Evolutionary conservation across 23 tunicate species (phyloP).

Genomic region (Trididemnum miniatum): DNA sequence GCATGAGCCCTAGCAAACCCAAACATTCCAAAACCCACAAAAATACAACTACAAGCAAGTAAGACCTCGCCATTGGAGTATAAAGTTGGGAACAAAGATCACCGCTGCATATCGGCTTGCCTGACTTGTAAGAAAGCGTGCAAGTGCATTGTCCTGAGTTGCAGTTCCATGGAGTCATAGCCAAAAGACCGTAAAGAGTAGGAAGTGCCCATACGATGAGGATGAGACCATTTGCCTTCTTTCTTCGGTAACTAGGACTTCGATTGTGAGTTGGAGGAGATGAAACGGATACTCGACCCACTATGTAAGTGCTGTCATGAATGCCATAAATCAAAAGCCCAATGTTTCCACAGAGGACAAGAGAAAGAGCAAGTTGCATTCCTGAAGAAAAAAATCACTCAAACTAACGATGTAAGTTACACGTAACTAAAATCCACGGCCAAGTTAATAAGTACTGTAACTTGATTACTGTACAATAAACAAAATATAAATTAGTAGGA

Average conservation of each 20-base stretch:
- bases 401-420: no score
- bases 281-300: slow-evolving; percentile 33
- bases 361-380: slow-evolving; percentile 77
- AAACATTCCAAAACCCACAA: slow-evolving; percentile 81
- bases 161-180: slow-evolving; percentile 94
- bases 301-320: slow-evolving; percentile 77
- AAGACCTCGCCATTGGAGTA: slow-evolving; percentile 93
- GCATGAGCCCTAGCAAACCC: slow-evolving; percentile 50
- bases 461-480: no score
- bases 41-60: slow-evolving; percentile 71
- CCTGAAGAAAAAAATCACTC: slow-evolving; percentile 56
- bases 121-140: slow-evolving; percentile 54
- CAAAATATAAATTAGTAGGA: no score
- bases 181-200: slow-evolving; percentile 61
- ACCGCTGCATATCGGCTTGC: slow-evolving; percentile 49
- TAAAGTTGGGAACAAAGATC: slow-evolving; percentile 63
- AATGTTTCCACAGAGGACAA: slow-evolving; percentile 89
- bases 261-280: background rate
- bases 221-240: slow-evolving; percentile 69
- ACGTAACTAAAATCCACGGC: no score
- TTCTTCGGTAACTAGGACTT: slow-evolving; percentile 45
- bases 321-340: slow-evolving; percentile 89
- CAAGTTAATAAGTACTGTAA: no score
- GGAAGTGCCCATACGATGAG: slow-evolving; percentile 83
- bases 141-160: slow-evolving; percentile 59